Base-by-base conservation (phyloP, 2,113 vertebrate genomes). In the Sylvietta virens region DNA sequence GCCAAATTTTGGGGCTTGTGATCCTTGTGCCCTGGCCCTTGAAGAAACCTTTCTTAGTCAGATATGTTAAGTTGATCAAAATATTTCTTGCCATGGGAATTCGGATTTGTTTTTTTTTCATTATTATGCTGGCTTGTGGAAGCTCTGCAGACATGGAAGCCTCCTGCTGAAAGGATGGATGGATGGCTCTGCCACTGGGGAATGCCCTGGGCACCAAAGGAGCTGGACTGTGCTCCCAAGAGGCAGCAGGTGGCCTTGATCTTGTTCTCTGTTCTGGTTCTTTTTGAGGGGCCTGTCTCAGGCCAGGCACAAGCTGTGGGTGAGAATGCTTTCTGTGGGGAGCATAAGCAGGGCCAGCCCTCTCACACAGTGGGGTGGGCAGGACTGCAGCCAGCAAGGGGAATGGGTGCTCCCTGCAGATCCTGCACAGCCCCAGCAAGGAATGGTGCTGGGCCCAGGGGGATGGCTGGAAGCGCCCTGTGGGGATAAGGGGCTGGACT, bases 381-480 rank as follows among this genome's bases (percentile, higher is more conserved):
- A 33, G 18, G 61, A 30, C 11, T 91, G 28, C 24, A 80, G n/a
- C 8, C 61, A 31, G 22, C 37, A 18, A 82, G 24, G 18, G 20
- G 56, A 13, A 9, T 7, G 13, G 1, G 2, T 62, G 16, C 1
- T 11, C 19, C 20, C n/a, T 7, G 5, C 4, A 48, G 11, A n/a
- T 45, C 8, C 39, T 56, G 24, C 5, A 11, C 0, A 4, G 15
- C 42, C 66, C 18, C 37, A 54, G 19, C 28, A 65, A 21, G n/a
- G n/a, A 15, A 45, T 5, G 5, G 17, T 2, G 2, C 51, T 45
- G 7, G 26, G 12, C 4, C 13, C n/a, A 3, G 10, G 11, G 42
- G 45, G 11, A 18, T 67, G n/a, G 11, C 13, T 64, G 28, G 62
- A 40, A 37, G 27, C 1, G 7, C 23, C 20, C 10, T 6, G 2